Percentiles rank a stretch among this genome's conserved stretches.
phyloP scores from a whole-genome alignment of 1,140 invertebrate genomes.

The Amyelois transitella region DNA sequence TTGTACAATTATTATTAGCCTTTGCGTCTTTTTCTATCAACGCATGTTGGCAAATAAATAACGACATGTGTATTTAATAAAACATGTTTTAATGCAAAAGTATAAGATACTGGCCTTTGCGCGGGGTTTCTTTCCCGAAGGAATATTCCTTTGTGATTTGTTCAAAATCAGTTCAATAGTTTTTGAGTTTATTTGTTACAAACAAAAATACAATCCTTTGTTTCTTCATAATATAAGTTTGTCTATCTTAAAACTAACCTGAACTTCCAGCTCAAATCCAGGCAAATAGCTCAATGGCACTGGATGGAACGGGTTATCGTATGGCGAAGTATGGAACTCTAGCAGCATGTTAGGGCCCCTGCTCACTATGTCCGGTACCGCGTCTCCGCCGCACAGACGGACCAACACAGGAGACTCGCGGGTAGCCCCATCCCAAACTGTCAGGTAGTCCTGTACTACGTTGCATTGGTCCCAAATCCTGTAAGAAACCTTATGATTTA shows the following conservation, averaged over 20 bases:
- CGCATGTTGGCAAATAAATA: no score
- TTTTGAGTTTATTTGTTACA: no score
- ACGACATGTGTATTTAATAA: no score
- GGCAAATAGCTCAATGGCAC: conserved; percentile 84
- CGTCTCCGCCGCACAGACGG: conserved; percentile 87
- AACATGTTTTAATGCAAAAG: no score
- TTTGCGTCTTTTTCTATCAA: no score
- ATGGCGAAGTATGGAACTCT: conserved; percentile 88
- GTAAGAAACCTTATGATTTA: conserved; percentile 32
- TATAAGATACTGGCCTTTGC: no score
- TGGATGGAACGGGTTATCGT: conserved; percentile 87
- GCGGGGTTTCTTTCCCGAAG: no score
- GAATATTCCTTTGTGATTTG: no score
- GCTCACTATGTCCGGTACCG: conserved; percentile 86
- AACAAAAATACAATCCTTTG: no score
- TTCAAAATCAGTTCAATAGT: no score
- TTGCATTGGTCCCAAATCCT: conserved; percentile 89
- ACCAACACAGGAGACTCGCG: conserved; percentile 83
- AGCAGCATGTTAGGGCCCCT: conserved; percentile 85
- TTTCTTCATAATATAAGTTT: no score
- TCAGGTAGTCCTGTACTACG: conserved; percentile 86
- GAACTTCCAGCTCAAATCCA: conserved; percentile 87
- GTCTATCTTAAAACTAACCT: conserved; percentile 73
- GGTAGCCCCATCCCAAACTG: conserved; percentile 87
- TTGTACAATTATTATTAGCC: no score